Conservation (phyloP, 2,797 vertebrate genomes). For the Melanogrammus aeglefinus region DNA sequence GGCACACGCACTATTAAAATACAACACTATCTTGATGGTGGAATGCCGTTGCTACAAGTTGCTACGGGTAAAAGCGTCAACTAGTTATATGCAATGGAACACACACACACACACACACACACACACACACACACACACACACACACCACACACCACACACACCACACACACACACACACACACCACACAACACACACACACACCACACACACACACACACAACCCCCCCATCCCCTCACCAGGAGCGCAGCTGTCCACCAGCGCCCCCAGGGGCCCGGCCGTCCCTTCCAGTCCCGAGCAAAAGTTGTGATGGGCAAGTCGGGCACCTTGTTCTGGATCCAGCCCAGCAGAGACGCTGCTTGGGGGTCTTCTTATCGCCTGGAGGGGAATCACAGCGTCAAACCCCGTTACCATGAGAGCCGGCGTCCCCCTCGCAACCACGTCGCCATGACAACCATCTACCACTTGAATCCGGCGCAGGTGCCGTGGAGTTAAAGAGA, state of each 20-base stretch:
- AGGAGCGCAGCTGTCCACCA: constrained; percentile 97
- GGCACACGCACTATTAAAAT: not conserved
- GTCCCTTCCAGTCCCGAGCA: constrained; percentile 89
- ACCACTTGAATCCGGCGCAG: too few species aligned
- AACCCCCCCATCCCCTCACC: constrained; percentile 73
- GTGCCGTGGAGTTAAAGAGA: too few species aligned
- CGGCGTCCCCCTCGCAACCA: not conserved
- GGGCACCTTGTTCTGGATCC: constrained; percentile 97
- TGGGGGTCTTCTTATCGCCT: constrained; percentile 93
- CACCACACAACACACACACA: too few species aligned
- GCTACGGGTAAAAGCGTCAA: not conserved
- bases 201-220: too few species aligned
- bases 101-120: not conserved
- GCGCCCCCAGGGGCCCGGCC: constrained; percentile 89
- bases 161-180: too few species aligned
- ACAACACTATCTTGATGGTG: not conserved
- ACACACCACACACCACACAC: too few species aligned
- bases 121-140: too few species aligned
- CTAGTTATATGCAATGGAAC: not conserved
- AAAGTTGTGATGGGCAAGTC: constrained; percentile 97
- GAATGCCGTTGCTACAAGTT: too few species aligned
- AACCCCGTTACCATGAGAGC: not conserved
- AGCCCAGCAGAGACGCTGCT: constrained; percentile 94
- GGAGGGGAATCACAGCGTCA: not conserved
- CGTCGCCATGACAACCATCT: not conserved